A percentile compares a stretch with the other conserved stretches of the same genome.
phyloP scores from a whole-genome alignment of 2,888 invertebrate genomes.

The Dicyrtoma fusca region DNA sequence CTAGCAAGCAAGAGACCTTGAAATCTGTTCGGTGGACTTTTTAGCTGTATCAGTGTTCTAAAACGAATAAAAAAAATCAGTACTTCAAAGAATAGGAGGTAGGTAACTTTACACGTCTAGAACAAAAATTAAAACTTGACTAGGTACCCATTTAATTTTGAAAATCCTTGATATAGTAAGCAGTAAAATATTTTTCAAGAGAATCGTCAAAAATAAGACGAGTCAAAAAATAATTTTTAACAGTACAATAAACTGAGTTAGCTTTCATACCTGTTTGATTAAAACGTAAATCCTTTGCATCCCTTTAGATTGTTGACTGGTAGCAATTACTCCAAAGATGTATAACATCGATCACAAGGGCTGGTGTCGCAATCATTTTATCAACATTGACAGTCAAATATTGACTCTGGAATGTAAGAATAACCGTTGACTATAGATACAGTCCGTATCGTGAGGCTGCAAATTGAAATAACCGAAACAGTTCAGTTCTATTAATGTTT shows the following conservation, averaged over 20 bases:
- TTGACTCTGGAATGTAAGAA: conserved; percentile 8
- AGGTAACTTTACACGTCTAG: too few species aligned
- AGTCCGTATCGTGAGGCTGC: not conserved
- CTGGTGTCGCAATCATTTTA: conserved; percentile 16
- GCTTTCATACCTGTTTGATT: too few species aligned
- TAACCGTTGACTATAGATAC: not conserved
- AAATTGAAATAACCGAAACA: not conserved
- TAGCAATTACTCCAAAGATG: conserved; percentile 6
- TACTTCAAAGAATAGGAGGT: too few species aligned
- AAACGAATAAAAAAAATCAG: not conserved
- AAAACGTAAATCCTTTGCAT: not conserved
- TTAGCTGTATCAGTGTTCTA: not conserved
- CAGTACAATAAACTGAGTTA: too few species aligned
- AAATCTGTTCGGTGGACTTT: not conserved
- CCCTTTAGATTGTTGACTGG: not conserved
- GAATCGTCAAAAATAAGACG: too few species aligned
- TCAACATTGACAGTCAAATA: conserved; percentile 7
- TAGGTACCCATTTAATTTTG: too few species aligned
- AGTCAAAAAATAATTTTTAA: too few species aligned
- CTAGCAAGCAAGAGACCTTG: not conserved
- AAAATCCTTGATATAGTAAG: too few species aligned
- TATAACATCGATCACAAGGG: not conserved
- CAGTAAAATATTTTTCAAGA: too few species aligned
- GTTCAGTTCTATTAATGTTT: not conserved
- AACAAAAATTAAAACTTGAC: too few species aligned